Percentiles rank a stretch among this genome's conserved stretches.
Conservation (phyloP, 2,113 vertebrate species). For the Leiothrix lutea region DNA sequence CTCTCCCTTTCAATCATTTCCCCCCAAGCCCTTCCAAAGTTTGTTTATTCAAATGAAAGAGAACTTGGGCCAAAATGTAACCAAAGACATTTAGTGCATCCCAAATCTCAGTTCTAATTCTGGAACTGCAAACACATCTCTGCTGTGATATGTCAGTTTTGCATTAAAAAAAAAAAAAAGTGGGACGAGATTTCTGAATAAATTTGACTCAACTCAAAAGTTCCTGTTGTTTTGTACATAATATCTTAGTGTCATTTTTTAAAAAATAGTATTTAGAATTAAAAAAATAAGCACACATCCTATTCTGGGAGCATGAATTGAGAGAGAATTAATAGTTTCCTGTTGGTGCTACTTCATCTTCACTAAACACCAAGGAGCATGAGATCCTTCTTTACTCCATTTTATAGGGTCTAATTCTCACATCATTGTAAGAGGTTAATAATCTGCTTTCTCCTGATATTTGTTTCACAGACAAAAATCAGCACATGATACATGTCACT, state of each 20-base stretch:
- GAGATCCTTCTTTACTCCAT: neutral
- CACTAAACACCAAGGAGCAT: neutral
- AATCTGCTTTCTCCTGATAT: neutral
- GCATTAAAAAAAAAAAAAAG: neutral
- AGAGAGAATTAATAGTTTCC: neutral
- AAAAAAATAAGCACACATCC: neutral
- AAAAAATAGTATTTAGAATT: neutral
- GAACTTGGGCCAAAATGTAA: slow-evolving; percentile 1
- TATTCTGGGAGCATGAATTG: neutral
- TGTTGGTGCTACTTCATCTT: neutral
- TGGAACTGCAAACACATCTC: neutral
- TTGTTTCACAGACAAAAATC: slow-evolving; percentile 47
- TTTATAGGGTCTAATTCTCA: neutral
- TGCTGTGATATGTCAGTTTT: neutral
- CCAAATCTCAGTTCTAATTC: slow-evolving; percentile 10
- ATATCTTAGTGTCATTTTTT: neutral
- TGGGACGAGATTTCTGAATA: neutral
- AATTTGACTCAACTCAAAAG: neutral
- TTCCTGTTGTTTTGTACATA: neutral
- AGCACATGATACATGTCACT: neutral
- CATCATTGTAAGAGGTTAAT: neutral
- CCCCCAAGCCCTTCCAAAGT: neutral
- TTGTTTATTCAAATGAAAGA: slow-evolving; percentile 25
- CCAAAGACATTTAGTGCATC: neutral
- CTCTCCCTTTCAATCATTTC: neutral